A percentile compares a stretch with the other conserved stretches of the same genome.
Evolutionary conservation across 2,888 invertebrate genomes (phyloP).

Genomic region (Acrobeloides nanus): DNA sequence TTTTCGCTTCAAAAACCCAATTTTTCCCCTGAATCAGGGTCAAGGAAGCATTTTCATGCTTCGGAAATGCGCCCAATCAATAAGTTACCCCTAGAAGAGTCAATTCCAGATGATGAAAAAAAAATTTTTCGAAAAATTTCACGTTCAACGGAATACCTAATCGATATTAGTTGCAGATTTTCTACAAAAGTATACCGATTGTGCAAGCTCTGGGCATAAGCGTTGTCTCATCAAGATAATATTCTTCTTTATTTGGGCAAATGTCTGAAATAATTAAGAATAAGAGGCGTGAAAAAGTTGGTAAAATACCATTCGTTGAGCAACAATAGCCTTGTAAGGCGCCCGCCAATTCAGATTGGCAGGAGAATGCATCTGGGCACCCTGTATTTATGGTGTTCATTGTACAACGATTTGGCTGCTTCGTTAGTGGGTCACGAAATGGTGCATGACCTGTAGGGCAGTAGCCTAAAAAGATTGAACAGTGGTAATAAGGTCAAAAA

Average conservation of each 20-base stretch:
- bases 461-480: slow-evolving; percentile 37
- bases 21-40: too few relatives aligned
- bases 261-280: slow-evolving; percentile 31
- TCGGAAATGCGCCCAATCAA: too few relatives aligned
- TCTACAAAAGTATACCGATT: too few relatives aligned
- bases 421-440: slow-evolving; percentile 35
- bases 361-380: slow-evolving; percentile 40
- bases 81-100: too few relatives aligned
- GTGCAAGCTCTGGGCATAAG: too few relatives aligned
- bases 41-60: too few relatives aligned
- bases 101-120: too few relatives aligned
- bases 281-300: not conserved
- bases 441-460: slow-evolving; percentile 45
- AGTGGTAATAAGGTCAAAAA: too few relatives aligned
- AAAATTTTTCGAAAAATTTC: too few relatives aligned
- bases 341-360: slow-evolving; percentile 35
- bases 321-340: slow-evolving; percentile 48
- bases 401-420: slow-evolving; percentile 37
- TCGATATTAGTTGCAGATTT: too few relatives aligned
- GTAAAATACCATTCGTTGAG: slow-evolving; percentile 32
- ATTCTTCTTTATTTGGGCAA: slow-evolving; percentile 39
- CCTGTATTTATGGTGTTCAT: slow-evolving; percentile 21
- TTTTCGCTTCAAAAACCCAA: too few relatives aligned
- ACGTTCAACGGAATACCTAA: too few relatives aligned
- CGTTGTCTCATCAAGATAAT: slow-evolving; percentile 42